phyloP scores from a whole-genome alignment of 2,888 invertebrate genomes.

The Strigamia maritima region DNA sequence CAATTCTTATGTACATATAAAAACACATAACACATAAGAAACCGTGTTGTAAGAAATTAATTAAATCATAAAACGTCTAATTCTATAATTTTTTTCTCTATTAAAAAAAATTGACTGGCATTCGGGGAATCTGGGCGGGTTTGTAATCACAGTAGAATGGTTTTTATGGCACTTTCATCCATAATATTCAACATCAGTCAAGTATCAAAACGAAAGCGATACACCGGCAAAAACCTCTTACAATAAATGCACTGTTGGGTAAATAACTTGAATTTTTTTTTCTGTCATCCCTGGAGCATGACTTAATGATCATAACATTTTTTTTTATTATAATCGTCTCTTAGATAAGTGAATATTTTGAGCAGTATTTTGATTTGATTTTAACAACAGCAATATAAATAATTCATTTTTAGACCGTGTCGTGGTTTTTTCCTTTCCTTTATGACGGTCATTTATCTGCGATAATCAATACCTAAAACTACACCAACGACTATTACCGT shows the following conservation, averaged over 20 bases:
- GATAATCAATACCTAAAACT: background rate
- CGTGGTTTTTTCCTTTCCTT: background rate
- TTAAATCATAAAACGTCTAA: background rate
- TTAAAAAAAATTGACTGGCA: background rate
- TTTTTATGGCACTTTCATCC: conserved; percentile 11
- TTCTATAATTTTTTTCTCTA: background rate
- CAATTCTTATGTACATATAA: background rate
- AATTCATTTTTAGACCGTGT: background rate
- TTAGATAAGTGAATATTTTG: background rate
- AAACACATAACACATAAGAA: background rate
- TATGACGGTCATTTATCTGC: background rate
- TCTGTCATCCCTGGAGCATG: background rate
- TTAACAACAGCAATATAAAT: background rate
- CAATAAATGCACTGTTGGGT: conserved; percentile 9
- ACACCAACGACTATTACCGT: background rate
- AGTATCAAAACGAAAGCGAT: conserved; percentile 26
- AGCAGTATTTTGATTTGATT: background rate
- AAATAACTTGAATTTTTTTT: background rate
- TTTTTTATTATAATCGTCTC: background rate
- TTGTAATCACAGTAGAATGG: background rate
- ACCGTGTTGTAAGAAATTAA: background rate
- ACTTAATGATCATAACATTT: background rate
- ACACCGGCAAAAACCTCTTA: background rate
- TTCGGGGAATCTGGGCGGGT: background rate
- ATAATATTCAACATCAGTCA: background rate